These are phyloP conservation scores for Orientallactaga bullata DNA, from an alignment of 2,113 vertebrate species.

Conservation along the genomic window DNA sequence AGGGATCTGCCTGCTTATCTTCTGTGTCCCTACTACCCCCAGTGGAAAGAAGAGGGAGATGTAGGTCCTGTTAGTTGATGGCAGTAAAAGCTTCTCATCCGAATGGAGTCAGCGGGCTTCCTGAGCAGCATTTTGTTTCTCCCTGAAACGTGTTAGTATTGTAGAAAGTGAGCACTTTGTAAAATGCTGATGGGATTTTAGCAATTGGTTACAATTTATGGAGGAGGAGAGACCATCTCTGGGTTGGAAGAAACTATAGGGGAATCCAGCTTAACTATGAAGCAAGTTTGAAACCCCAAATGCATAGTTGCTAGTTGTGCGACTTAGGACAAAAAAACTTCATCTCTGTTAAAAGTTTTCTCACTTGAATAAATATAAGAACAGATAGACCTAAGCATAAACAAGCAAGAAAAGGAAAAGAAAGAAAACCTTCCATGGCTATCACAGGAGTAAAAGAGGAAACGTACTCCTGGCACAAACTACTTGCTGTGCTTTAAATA, in stretches of 20 bases:
- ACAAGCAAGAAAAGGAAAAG: not conserved
- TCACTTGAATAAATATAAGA: not conserved
- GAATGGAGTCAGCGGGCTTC: not conserved
- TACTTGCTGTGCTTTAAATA: not conserved
- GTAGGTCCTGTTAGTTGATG: not conserved
- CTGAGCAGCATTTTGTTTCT: not conserved
- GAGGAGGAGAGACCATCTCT: not conserved
- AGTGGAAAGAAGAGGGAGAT: not conserved
- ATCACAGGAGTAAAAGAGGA: not conserved
- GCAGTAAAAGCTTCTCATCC: not conserved
- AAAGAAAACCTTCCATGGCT: not conserved
- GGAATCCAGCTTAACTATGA: not conserved
- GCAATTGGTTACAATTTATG: not conserved
- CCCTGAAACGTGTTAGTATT: not conserved
- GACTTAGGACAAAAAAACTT: not conserved
- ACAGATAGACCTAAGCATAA: not conserved
- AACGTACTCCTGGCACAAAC: not conserved
- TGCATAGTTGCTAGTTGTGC: not conserved
- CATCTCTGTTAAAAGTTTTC: not conserved
- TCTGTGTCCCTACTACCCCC: not conserved
- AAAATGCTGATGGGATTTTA: not conserved
- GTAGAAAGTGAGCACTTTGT: not conserved
- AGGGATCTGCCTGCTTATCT: not conserved
- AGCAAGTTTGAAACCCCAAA: constrained; percentile 2
- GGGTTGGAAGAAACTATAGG: not conserved